phyloP scores from a whole-genome alignment of 2,113 vertebrate genomes.

The Mus musculus region DNA sequence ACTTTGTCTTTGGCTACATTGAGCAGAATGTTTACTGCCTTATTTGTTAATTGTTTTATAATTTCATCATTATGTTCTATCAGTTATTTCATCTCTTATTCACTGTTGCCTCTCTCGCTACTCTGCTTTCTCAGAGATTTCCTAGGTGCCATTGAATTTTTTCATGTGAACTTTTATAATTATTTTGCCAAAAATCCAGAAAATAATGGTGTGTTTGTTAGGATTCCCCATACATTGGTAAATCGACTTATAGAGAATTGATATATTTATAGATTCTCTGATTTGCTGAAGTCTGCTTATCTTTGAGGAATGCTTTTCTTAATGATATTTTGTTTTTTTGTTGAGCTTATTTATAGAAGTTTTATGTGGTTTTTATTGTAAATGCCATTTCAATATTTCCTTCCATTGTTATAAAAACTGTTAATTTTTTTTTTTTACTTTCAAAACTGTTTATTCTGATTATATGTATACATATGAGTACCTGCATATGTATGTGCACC shows the following conservation, averaged over 20 bases:
- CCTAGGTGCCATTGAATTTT: not conserved
- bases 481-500: not conserved
- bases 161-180: constrained; percentile 29
- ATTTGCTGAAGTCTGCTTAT: constrained; percentile 1
- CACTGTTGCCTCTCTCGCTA: not conserved
- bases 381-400: not conserved
- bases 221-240: not conserved
- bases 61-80: not conserved
- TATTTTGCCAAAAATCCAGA: constrained; percentile 37
- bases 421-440: too few species aligned
- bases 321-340: constrained; percentile 11
- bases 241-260: constrained; percentile 25
- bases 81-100: not conserved
- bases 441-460: not conserved
- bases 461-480: not conserved
- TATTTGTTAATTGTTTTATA: not conserved
- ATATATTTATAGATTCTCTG: not conserved
- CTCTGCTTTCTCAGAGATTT: constrained; percentile 23
- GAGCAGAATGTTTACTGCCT: not conserved
- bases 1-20: constrained; percentile 7
- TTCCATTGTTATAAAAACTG: not conserved
- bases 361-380: constrained; percentile 41
- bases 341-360: constrained; percentile 41
- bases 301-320: constrained; percentile 36
- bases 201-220: constrained; percentile 43